Percentiles rank a stretch among this genome's conserved stretches.
phyloP scores from a whole-genome alignment of 2,113 vertebrate genomes.

The Gnathonemus echidnorhynchus region DNA sequence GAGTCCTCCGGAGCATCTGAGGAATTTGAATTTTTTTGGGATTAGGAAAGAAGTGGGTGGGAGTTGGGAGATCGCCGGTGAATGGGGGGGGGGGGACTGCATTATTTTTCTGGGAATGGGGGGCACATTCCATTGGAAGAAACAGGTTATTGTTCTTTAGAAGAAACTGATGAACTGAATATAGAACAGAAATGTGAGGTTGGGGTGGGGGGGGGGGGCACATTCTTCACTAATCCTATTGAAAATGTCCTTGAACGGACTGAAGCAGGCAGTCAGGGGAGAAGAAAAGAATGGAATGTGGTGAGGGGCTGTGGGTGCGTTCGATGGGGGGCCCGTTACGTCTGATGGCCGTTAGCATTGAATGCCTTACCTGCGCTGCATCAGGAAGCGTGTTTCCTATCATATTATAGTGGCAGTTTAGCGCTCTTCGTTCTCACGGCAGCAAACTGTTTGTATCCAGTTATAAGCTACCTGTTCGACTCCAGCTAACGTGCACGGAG shows the following conservation, averaged over 20 bases:
- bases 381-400: not conserved
- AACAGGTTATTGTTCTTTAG: constrained; percentile 44
- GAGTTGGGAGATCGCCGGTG: constrained; percentile 24
- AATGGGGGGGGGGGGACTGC: constrained; percentile 45
- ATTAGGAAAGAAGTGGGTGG: constrained; percentile 49
- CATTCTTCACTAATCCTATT: constrained; percentile 73
- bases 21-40: constrained; percentile 63
- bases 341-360: not conserved
- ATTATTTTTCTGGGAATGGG: constrained; percentile 50
- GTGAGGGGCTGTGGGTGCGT: constrained; percentile 14
- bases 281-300: constrained; percentile 65
- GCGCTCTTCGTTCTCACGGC: not conserved
- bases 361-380: not conserved
- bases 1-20: constrained; percentile 31
- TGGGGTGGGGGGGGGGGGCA: constrained; percentile 13
- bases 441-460: not conserved
- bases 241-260: constrained; percentile 61
- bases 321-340: not conserved
- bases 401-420: not conserved
- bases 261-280: constrained; percentile 54
- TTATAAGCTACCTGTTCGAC: not conserved
- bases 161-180: constrained; percentile 1
- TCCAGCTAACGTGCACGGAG: not conserved
- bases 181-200: constrained; percentile 20
- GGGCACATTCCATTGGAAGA: constrained; percentile 67